phyloP scores from a whole-genome alignment of 2,113 vertebrate species.

The Circaetus gallicus region DNA sequence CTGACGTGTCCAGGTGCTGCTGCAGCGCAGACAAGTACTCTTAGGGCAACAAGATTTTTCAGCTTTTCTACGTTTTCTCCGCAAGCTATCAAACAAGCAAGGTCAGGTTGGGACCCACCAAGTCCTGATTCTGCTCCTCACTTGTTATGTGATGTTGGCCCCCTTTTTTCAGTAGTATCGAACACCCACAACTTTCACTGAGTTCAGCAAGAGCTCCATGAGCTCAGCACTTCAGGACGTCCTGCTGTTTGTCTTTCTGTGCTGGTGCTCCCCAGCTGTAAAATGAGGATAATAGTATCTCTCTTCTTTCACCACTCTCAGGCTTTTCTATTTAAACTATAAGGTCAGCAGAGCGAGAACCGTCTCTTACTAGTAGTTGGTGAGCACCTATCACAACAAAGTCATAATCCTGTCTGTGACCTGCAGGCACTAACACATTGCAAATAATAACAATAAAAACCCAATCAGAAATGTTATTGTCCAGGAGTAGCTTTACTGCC shows the following conservation, averaged over 20 bases:
- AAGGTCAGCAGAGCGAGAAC: neutral
- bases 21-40: neutral
- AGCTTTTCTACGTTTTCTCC: neutral
- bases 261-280: neutral
- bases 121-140: neutral
- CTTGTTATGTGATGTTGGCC: neutral
- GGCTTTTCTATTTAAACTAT: neutral
- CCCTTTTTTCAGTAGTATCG: neutral
- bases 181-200: neutral
- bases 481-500: slow-evolving; percentile 11
- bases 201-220: neutral
- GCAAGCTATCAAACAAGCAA: neutral
- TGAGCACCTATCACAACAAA: slow-evolving; percentile 17
- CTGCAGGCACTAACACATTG: slow-evolving; percentile 18
- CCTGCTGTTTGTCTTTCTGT: neutral
- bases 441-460: slow-evolving; percentile 48
- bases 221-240: neutral
- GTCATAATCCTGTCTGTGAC: slow-evolving; percentile 24
- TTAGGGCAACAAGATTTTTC: neutral
- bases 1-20: neutral
- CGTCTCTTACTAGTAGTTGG: neutral
- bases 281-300: neutral
- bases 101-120: neutral
- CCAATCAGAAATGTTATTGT: slow-evolving; percentile 37
- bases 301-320: neutral